Base-by-base conservation (phyloP, 2,113 vertebrate species). In the Australoheros scitulus region DNA sequence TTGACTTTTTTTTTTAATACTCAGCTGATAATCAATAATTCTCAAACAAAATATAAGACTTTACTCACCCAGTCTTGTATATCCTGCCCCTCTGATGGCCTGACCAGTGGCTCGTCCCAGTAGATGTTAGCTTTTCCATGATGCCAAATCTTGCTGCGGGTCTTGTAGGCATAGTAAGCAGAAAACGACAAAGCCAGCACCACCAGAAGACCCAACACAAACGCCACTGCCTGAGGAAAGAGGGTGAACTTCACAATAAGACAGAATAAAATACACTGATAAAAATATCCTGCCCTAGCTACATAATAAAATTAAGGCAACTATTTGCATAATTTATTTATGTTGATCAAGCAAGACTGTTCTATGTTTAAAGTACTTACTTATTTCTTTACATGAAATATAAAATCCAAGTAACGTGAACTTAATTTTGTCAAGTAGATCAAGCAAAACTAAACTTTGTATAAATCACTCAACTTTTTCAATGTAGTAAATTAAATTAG, bases 151-250 rank as follows among this genome's bases (percentile, higher is more conserved):
- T 96, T 97, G 85, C 95, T 95, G 26, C 96, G 95, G 0, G 97
- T 97, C 87, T 96, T 96, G 77, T 97, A 96, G 17, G 97, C 96
- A 0, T 95, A 97, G 93, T 96, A 96, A 68, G 96, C 96, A 57
- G 96, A 94, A 72, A 97, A 50, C 29, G 94, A 94, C 50, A 97
- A 93, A 1, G 94, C 93, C 29, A 97, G 7, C 56, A 96, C 95
- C 18, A 96, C 93, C 87, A 97, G 87, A 91, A 98, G 94, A 1
- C 97, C 97, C 1, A 97, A 95, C 22, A 96, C 96, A 2, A 97
- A 95, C 0, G 96, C 97, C 2, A 97, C 95, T 0, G 96, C 96
- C 97, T 97, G 88, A 85, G 63, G 36, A 65, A 11, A 76, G 43
- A 34, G 1, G 60, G 34, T 2, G 3, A 65, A 77, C 55, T 41